Evolutionary conservation across 1,140 invertebrate genomes (phyloP).

Genomic region (Heliothis subflexa): DNA sequence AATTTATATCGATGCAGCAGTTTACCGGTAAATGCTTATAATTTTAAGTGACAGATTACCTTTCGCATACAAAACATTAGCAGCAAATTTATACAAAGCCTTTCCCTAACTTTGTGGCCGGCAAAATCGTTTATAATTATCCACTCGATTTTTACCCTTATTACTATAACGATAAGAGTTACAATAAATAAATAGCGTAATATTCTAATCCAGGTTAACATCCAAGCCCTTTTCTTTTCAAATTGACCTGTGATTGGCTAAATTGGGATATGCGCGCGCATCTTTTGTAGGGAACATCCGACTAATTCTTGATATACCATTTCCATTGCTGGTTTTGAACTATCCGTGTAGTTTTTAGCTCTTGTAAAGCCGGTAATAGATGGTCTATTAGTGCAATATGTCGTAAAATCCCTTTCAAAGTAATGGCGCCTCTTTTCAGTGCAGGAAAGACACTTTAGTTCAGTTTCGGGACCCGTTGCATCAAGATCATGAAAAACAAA

Average conservation of each 20-base stretch:
- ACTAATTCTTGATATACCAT: background rate
- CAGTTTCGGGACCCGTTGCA: slow-evolving; percentile 30
- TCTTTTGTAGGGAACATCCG: background rate
- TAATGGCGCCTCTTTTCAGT: slow-evolving; percentile 13
- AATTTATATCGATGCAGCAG: no score
- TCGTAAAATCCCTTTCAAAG: background rate
- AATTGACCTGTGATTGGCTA: slow-evolving; percentile 67
- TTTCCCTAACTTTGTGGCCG: background rate
- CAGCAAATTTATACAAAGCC: background rate
- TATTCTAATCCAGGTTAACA: slow-evolving; percentile 12
- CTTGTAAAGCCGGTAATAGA: slow-evolving; percentile 45
- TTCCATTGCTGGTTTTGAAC: slow-evolving; percentile 53
- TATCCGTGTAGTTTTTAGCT: background rate
- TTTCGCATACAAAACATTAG: background rate
- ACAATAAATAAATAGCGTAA: background rate
- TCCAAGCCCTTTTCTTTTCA: slow-evolving; percentile 67
- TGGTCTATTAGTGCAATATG: background rate
- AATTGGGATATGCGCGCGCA: slow-evolving; percentile 70
- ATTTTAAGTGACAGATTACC: background rate
- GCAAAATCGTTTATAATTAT: background rate
- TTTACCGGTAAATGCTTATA: no score
- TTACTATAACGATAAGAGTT: background rate
- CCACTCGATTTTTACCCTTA: background rate
- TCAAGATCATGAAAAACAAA: slow-evolving; percentile 13
- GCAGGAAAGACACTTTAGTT: slow-evolving; percentile 22